Conservation (phyloP, 2,113 vertebrate species). For the Turdus rufiventris region DNA sequence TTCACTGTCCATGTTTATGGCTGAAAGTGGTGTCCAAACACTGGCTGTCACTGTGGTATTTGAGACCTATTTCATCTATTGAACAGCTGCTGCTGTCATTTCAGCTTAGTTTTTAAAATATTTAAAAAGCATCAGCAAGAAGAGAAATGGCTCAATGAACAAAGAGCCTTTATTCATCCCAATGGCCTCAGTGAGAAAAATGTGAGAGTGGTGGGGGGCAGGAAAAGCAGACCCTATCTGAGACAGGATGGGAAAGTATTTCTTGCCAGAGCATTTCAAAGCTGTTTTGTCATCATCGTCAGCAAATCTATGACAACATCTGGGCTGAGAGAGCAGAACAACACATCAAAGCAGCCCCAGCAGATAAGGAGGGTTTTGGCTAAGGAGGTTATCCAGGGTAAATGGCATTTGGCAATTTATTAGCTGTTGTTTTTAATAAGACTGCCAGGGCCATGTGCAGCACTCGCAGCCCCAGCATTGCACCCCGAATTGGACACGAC, state of each 20-base stretch:
- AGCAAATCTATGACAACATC: background rate
- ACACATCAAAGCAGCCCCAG: slow-evolving; percentile 25
- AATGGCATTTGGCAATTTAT: slow-evolving; percentile 34
- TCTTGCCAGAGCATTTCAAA: slow-evolving; percentile 9
- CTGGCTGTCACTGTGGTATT: background rate
- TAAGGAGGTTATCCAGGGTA: slow-evolving; percentile 18
- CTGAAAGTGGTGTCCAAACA: background rate
- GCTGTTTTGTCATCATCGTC: background rate
- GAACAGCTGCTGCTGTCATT: background rate
- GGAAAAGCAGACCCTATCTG: background rate
- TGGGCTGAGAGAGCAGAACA: slow-evolving; percentile 14
- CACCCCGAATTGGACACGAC: slow-evolving; percentile 2
- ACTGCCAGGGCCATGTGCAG: background rate
- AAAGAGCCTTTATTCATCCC: slow-evolving; percentile 4
- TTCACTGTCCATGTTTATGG: background rate
- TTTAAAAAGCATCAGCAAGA: background rate
- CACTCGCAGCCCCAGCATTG: background rate
- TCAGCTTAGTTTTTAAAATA: background rate
- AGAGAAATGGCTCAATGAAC: background rate
- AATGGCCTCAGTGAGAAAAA: background rate
- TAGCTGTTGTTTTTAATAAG: slow-evolving; percentile 32
- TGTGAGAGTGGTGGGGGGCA: accelerated
- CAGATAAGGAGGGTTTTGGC: background rate
- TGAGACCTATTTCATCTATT: background rate
- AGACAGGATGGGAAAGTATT: slow-evolving; percentile 19